These are phyloP conservation scores for Bombus picipes DNA, from an alignment of 1,140 invertebrate species.

Conservation along the genomic window DNA sequence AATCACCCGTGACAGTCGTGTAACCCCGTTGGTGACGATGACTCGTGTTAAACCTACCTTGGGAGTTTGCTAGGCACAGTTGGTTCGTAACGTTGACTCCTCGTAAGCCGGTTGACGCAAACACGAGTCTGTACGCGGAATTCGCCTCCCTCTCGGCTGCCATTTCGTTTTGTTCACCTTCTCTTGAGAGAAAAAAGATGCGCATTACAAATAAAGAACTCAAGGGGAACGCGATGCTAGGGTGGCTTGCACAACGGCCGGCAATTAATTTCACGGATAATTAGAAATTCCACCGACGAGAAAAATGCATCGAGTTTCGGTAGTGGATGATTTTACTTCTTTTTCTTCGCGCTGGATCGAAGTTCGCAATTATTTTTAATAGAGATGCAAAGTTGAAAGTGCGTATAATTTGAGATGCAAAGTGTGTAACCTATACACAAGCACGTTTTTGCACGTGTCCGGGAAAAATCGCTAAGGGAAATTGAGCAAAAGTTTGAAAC, in stretches of 20 bases:
- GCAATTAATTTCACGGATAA: constrained; percentile 31
- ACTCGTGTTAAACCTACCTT: constrained; percentile 27
- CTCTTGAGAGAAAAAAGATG: constrained; percentile 31
- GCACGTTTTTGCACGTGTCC: not conserved
- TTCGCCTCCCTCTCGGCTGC: not conserved
- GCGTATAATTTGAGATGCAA: not conserved
- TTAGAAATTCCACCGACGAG: constrained; percentile 24
- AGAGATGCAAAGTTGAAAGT: not conserved
- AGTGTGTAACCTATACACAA: too few species aligned
- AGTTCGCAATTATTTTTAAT: not conserved
- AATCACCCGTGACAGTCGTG: not conserved
- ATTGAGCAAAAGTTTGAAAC: constrained; percentile 9
- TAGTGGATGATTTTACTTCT: not conserved
- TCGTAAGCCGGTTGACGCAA: not conserved
- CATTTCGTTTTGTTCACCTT: constrained; percentile 19
- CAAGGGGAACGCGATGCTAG: not conserved
- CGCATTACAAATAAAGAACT: constrained; percentile 38
- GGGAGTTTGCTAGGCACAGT: not conserved
- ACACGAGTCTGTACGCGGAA: not conserved
- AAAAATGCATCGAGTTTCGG: constrained; percentile 6
- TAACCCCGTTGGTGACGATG: not conserved
- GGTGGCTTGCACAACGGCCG: not conserved
- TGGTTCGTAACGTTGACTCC: constrained; percentile 2
- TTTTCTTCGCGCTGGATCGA: not conserved
- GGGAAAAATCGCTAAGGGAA: not conserved